Evolutionary conservation across 2,888 invertebrate genomes (phyloP).

Genomic region (Disparrhopalites patrizii): DNA sequence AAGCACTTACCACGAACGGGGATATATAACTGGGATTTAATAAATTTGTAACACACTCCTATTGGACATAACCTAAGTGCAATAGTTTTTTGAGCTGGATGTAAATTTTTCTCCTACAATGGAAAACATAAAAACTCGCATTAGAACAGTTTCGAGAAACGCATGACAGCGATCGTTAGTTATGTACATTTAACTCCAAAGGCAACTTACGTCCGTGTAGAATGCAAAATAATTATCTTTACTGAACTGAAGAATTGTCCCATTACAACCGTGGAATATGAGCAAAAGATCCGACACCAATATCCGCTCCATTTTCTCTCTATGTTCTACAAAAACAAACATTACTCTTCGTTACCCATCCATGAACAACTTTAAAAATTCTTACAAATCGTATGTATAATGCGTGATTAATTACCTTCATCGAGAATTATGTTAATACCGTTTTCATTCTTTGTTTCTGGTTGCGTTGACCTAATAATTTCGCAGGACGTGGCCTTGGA

Average conservation of each 20-base stretch:
- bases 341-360: neutral
- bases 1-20: conserved; percentile 13
- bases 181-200: too few species aligned
- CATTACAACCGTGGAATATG: conserved; percentile 16
- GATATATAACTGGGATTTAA: conserved; percentile 5
- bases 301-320: conserved; percentile 5
- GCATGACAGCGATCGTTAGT: neutral
- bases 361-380: neutral
- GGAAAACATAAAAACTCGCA: neutral
- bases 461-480: too few species aligned
- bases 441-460: too few species aligned
- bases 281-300: conserved; percentile 16
- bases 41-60: conserved; percentile 9
- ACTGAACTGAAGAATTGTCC: conserved; percentile 9
- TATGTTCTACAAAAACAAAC: neutral
- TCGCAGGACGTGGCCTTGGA: conserved; percentile 13
- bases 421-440: too few species aligned
- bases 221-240: conserved; percentile 13
- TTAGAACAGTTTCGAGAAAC: neutral
- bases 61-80: conserved; percentile 23
- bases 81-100: conserved; percentile 18
- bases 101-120: neutral
- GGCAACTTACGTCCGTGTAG: conserved; percentile 15
- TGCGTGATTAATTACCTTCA: too few species aligned
- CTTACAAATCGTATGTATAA: too few species aligned